A percentile compares a stretch with the other conserved stretches of the same genome.
Evolutionary conservation across 1,140 invertebrate species (phyloP).

Genomic region (Popillia japonica): DNA sequence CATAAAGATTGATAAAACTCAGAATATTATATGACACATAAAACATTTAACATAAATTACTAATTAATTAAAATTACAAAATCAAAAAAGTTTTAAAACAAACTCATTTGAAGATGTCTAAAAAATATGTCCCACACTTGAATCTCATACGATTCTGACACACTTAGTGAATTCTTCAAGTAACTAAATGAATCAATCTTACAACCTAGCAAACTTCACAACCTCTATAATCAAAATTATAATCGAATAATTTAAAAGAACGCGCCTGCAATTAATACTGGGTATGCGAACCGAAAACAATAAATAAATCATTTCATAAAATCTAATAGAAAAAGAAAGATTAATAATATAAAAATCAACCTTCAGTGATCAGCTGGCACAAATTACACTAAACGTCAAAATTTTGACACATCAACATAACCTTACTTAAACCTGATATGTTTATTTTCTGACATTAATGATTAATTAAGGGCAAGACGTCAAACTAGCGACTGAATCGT

Average conservation of each 20-base stretch:
- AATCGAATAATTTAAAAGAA: not conserved
- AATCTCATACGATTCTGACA: not conserved
- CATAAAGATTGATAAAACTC: not conserved
- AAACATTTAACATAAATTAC: not conserved
- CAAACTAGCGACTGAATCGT: constrained; percentile 63
- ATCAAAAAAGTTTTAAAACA: constrained; percentile 5
- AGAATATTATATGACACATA: not conserved
- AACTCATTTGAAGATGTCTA: not conserved
- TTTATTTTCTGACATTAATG: not conserved
- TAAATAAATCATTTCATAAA: too few relatives aligned
- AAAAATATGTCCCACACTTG: not conserved
- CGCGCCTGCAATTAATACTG: not conserved
- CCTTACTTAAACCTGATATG: not conserved
- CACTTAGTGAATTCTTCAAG: not conserved
- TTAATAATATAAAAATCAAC: not conserved
- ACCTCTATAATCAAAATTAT: not conserved
- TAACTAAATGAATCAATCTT: too few relatives aligned
- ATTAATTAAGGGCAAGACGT: constrained; percentile 25
- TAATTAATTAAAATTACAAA: not conserved
- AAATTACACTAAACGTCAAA: not conserved
- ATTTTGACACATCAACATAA: not conserved
- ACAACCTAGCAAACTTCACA: not conserved
- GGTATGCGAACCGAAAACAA: too few relatives aligned
- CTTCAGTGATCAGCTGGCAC: not conserved
- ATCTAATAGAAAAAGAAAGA: not conserved